A percentile compares a stretch with the other conserved stretches of the same genome.
Evolutionary conservation across 2,113 vertebrate genomes (phyloP).

Genomic region (Chiloscyllium plagiosum): DNA sequence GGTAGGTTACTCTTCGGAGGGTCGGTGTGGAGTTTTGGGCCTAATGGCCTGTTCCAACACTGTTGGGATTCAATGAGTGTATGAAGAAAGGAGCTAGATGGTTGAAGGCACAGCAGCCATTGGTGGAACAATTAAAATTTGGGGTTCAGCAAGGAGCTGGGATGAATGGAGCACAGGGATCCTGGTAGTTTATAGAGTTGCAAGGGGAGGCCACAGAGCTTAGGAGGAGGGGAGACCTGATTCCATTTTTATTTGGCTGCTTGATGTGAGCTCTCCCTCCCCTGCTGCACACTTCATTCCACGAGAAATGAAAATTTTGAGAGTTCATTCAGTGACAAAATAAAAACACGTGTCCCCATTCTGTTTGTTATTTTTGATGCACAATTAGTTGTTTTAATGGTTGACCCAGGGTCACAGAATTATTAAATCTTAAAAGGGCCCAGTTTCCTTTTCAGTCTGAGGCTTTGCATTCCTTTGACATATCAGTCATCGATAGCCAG

Average conservation of each 20-base stretch:
- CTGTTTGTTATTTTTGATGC: conserved; percentile 10
- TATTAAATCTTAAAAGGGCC: conserved; percentile 56
- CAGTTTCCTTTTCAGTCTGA: conserved; percentile 53
- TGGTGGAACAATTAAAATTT: neutral
- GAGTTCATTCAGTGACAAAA: neutral
- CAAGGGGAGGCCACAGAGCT: neutral
- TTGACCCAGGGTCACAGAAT: conserved; percentile 59
- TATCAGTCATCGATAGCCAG: conserved; percentile 52
- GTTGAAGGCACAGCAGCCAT: neutral
- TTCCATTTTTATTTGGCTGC: neutral
- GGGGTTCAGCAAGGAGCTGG: neutral
- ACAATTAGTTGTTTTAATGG: conserved; percentile 46
- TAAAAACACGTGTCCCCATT: neutral
- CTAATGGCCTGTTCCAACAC: too few species aligned
- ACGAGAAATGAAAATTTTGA: neutral
- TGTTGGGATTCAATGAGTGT: too few species aligned
- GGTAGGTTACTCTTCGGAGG: too few species aligned
- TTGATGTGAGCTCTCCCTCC: neutral
- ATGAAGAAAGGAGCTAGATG: neutral
- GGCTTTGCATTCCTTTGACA: conserved; percentile 56
- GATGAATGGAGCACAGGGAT: neutral
- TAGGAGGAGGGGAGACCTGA: neutral
- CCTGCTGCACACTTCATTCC: neutral
- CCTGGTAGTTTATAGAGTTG: neutral
- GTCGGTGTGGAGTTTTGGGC: too few species aligned